Base-by-base conservation (phyloP, 2,797 vertebrate genomes). In the Bucorvus abyssinicus region DNA sequence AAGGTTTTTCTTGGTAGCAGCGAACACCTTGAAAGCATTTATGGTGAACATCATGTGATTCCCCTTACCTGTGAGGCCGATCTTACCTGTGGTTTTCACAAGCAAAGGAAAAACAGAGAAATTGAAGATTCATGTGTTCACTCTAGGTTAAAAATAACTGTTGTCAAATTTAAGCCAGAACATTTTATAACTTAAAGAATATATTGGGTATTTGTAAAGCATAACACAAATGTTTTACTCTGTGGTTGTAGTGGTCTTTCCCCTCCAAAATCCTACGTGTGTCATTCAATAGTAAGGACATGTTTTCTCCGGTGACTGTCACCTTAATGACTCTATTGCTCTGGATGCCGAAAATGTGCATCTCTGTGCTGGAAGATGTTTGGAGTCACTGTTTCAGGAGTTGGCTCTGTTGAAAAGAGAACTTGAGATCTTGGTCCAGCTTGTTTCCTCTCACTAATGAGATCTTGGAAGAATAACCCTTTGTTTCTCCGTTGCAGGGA, bases 401-500 rank as follows among this genome's bases (percentile, higher is more conserved):
- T 40, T 84, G 79, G 79, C 75, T 78, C 61, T 26, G 53, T 24
- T 44, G 36, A 50, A 78, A 85, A 67, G 79, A 82, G 75, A 70
- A 40, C 44, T 24, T 27, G 63, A 36, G 32, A 27, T 60, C 76
- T 44, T 1, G 0, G 21, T 59, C 71, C 86, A 81, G 68, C 69
- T 40, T 27, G 44, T 80, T 81, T 76, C 89, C 90, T 89, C 77
- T 55, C 30, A 1, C 55, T 82, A 77, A 68, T 32, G 89, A 92
- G 90, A 50, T 68, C 59, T 44, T 60, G 77, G 80, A 73, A 69
- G 52, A 49, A 40, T 63, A 69, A 93, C 30, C 32, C 21, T 26
- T 36, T 49, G 19, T 82, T 92, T 90, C 69, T 82, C 44, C 12
- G 2, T 76, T 61, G 7, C 70, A 98, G 98, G 98, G 98, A 44